phyloP scores from a whole-genome alignment of 2,888 invertebrate species.

The Cephonodes hylas region DNA sequence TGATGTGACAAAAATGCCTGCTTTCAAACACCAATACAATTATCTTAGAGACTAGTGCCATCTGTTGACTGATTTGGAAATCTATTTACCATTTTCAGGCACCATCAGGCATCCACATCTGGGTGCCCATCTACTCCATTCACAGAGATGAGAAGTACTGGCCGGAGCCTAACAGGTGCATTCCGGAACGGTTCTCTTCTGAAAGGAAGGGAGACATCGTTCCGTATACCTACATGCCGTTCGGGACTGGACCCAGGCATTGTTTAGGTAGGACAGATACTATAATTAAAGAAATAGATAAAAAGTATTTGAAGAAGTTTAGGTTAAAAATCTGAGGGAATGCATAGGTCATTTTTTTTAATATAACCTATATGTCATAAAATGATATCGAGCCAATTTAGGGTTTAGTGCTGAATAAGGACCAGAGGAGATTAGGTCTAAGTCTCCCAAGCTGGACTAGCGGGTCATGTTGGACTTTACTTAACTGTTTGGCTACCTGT shows the following conservation, averaged over 20 bases:
- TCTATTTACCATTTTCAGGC: slow-evolving; percentile 33
- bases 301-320: slow-evolving; percentile 5
- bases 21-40: too few species aligned
- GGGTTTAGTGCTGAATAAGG: too few species aligned
- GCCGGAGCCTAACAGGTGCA: slow-evolving; percentile 48
- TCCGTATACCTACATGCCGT: slow-evolving; percentile 65
- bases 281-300: not conserved
- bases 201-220: slow-evolving; percentile 43
- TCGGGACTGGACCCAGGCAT: slow-evolving; percentile 68
- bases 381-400: too few species aligned
- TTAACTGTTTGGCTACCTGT: too few species aligned
- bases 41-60: too few species aligned
- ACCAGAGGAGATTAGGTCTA: too few species aligned
- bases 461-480: too few species aligned
- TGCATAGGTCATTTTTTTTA: too few species aligned
- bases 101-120: slow-evolving; percentile 51
- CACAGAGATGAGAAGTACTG: slow-evolving; percentile 67
- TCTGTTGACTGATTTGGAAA: not conserved
- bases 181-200: slow-evolving; percentile 49
- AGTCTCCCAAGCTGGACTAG: too few species aligned
- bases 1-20: too few species aligned
- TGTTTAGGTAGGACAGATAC: slow-evolving; percentile 57
- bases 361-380: too few species aligned
- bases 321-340: too few species aligned
- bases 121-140: slow-evolving; percentile 57